phyloP scores from a whole-genome alignment of 2,888 invertebrate species.

The Agelastica alni region DNA sequence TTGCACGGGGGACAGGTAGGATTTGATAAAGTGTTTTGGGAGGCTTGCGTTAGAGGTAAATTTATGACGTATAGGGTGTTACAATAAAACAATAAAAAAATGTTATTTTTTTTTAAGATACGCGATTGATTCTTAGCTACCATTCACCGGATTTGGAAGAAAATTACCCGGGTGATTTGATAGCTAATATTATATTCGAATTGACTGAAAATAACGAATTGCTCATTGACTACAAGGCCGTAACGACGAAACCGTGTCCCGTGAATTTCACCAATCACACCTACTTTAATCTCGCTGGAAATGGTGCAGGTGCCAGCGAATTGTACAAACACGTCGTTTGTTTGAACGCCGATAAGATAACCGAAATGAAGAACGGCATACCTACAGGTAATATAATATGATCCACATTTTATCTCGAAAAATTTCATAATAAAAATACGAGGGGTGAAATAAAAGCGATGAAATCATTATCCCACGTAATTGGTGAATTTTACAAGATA shows the following conservation, averaged over 20 bases:
- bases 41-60: slow-evolving; percentile 29
- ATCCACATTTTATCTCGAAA: no score
- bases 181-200: slow-evolving; percentile 71
- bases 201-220: slow-evolving; percentile 76
- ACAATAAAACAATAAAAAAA: no score
- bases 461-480: no score
- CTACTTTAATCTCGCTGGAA: slow-evolving; percentile 91
- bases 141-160: slow-evolving; percentile 80
- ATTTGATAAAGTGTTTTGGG: slow-evolving; percentile 68
- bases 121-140: slow-evolving; percentile 73
- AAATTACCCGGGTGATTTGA: slow-evolving; percentile 85
- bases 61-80: no score
- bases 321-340: slow-evolving; percentile 71
- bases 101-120: slow-evolving; percentile 50
- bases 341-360: slow-evolving; percentile 78
- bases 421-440: no score
- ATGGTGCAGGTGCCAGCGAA: slow-evolving; percentile 69
- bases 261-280: slow-evolving; percentile 87
- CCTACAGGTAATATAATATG: slow-evolving; percentile 69
- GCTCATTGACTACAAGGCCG: slow-evolving; percentile 74
- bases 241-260: slow-evolving; percentile 76
- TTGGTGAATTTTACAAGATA: no score
- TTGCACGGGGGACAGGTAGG: slow-evolving; percentile 85
- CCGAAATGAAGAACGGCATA: slow-evolving; percentile 71
- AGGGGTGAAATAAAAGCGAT: no score